Percentiles rank a stretch among this genome's conserved stretches.
phyloP scores from a whole-genome alignment of 2,113 vertebrate genomes.

The Jacana jacana region DNA sequence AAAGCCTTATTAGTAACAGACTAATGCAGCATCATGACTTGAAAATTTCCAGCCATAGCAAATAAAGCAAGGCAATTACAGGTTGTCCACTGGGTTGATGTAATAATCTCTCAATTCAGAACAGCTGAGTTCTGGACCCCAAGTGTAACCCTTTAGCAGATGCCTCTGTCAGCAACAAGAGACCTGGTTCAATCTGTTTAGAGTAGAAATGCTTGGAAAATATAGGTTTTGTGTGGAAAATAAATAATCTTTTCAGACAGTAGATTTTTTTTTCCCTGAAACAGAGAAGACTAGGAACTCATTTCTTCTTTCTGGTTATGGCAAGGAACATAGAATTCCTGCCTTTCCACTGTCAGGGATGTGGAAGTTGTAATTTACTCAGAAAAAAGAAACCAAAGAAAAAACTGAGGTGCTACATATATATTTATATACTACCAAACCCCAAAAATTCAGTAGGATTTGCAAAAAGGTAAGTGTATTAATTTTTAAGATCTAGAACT shows the following conservation, averaged over 20 bases:
- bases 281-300: not conserved
- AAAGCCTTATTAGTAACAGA: not conserved
- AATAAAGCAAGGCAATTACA: not conserved
- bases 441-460: not conserved
- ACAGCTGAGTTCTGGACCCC: not conserved
- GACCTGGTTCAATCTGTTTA: not conserved
- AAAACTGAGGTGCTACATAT: not conserved
- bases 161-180: not conserved
- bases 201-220: not conserved
- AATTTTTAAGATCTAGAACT: not conserved
- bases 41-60: not conserved
- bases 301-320: not conserved
- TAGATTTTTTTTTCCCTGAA: not conserved
- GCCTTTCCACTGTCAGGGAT: not conserved
- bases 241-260: not conserved
- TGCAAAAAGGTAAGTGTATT: not conserved
- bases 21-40: not conserved
- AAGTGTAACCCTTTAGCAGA: not conserved
- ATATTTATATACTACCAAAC: not conserved
- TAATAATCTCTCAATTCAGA: constrained; percentile 16
- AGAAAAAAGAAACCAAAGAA: not conserved
- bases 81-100: not conserved
- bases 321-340: not conserved
- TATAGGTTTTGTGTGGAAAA: not conserved
- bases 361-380: not conserved